Evolutionary conservation across 1,140 invertebrate genomes (phyloP), one percentile per base, ranked within the genome.

Genomic region (Drosophila persimilis): DNA sequence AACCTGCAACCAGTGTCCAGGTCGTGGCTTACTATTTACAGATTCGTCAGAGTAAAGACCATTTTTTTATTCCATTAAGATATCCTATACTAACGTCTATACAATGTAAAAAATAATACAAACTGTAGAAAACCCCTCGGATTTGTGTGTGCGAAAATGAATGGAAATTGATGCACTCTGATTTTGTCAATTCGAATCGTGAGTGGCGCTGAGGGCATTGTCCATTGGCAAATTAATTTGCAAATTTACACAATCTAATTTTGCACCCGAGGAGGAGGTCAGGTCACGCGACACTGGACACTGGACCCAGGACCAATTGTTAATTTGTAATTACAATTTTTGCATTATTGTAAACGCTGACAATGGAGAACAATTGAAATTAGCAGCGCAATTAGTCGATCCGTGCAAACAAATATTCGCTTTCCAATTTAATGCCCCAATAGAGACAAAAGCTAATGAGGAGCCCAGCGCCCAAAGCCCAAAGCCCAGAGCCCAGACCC

Each of bases 291-390:
- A 74, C 47, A 35, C 47, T 58, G 39, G 44, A 29, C 26, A 29
- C 31, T 7, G 67, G 35, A 26, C 41, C 45, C 41, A 11, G 43
- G 44, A 63, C 69, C 76, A 64, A 83, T 81, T 88, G 78, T 77
- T 88, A 88, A 88, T 88, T 88, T 88, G 83, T 88, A 88, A 88
- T 88, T 88, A 88, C 80, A 88, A 88, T 79, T 88, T 84, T 88
- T 73, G 71, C 83, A 54, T 79, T 69, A 86, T 88, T 85, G 79
- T 79, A 76, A 64, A 48, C 70, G 75, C 58, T 71, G 71, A 74
- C 76, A 70, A 74, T 75, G 65, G 35, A 66, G 69, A 88, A 86
- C 83, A 88, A 88, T 88, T 81, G 83, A 88, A 88, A 88, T 88
- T 88, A 88, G 83, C 78, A 76, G 71, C 62, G 83, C 78, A 88